These are phyloP conservation scores for Helicoverpa zea DNA, from an alignment of 1,140 invertebrate genomes.

Conservation along the genomic window DNA sequence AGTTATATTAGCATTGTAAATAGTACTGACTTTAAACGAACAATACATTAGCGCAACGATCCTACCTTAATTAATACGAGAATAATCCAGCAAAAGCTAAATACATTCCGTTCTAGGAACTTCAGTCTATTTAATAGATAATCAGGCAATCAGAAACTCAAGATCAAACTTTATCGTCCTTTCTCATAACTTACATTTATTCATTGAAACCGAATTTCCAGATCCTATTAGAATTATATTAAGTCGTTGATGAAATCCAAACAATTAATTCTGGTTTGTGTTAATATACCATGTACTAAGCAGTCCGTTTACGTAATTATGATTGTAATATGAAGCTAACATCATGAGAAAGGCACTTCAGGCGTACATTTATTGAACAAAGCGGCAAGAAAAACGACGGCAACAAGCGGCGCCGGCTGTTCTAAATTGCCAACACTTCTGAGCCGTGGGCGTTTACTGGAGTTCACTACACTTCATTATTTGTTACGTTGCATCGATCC, in stretches of 20 bases:
- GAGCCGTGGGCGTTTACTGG: conserved; percentile 68
- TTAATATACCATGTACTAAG: not conserved
- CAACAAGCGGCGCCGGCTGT: conserved; percentile 74
- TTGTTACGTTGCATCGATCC: conserved; percentile 73
- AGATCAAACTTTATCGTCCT: conserved; percentile 1
- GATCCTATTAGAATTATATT: not conserved
- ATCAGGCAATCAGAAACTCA: not conserved
- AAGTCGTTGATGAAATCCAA: conserved; percentile 1
- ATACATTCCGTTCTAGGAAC: conserved; percentile 8
- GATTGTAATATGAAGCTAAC: conserved; percentile 56
- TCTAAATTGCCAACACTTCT: conserved; percentile 77
- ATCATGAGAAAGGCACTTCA: conserved; percentile 66
- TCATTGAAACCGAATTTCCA: not conserved
- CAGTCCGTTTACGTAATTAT: conserved; percentile 45
- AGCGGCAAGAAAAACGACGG: conserved; percentile 76
- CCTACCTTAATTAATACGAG: not conserved
- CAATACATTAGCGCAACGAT: not conserved
- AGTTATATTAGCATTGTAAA: not conserved
- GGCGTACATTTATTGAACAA: conserved; percentile 76
- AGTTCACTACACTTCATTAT: conserved; percentile 78
- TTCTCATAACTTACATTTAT: conserved; percentile 22
- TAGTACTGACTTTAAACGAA: not conserved
- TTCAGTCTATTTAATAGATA: not conserved
- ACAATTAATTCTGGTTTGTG: not conserved
- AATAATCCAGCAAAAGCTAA: not conserved